These are phyloP conservation scores for Phylloscopus trochiloides DNA, from an alignment of 2,113 vertebrate species.

Conservation along the genomic window DNA sequence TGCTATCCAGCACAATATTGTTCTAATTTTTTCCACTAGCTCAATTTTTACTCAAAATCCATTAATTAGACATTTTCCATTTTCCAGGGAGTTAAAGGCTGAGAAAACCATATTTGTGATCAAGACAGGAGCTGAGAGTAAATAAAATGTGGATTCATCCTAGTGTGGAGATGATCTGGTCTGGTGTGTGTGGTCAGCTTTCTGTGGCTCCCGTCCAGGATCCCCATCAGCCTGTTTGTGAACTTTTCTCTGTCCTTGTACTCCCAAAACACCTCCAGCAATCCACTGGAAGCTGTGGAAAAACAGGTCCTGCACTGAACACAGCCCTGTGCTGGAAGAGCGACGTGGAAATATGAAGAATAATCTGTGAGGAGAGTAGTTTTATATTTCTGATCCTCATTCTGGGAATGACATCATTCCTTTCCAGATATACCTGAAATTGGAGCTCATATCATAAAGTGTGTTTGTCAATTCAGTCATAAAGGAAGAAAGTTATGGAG, in stretches of 20 bases:
- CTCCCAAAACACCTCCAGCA: not conserved
- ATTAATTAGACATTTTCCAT: not conserved
- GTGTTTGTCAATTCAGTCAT: not conserved
- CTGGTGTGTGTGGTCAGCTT: not conserved
- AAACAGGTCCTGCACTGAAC: not conserved
- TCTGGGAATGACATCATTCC: not conserved
- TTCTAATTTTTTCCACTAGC: not conserved
- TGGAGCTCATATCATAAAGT: not conserved
- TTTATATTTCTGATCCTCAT: not conserved
- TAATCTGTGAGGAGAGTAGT: not conserved
- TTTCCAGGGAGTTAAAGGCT: not conserved
- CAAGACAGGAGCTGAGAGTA: not conserved
- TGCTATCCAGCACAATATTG: not conserved
- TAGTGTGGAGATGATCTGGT: not conserved
- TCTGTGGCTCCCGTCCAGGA: not conserved
- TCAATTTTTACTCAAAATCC: not conserved
- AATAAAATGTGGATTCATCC: not conserved
- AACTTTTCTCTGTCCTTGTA: not conserved
- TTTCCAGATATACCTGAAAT: not conserved
- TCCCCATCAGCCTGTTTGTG: not conserved
- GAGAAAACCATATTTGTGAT: not conserved
- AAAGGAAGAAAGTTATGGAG: not conserved
- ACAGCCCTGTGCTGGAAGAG: not conserved
- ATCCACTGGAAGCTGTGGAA: not conserved
- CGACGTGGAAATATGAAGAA: not conserved